phyloP scores from a whole-genome alignment of 1,140 invertebrate genomes.

The Eriocheir sinensis region DNA sequence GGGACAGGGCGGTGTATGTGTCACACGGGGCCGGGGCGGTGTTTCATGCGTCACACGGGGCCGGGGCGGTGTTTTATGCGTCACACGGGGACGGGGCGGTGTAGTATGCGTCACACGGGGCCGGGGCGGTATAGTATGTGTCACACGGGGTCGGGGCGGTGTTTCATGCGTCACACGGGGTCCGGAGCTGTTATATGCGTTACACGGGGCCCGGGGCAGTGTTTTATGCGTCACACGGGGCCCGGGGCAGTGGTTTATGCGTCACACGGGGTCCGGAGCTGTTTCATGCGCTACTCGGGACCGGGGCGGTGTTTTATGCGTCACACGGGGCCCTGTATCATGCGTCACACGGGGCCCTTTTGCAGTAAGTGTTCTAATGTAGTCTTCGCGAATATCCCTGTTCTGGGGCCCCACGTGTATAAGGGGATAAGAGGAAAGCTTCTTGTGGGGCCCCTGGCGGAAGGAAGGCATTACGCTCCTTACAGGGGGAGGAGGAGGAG shows the following conservation, averaged over 20 bases:
- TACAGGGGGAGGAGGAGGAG: background rate
- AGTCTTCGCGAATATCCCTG: background rate
- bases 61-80: background rate
- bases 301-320: background rate
- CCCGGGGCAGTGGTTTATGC: background rate
- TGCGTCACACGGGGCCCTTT: too few relatives aligned
- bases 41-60: background rate
- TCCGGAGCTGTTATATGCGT: background rate
- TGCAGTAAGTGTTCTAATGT: too few relatives aligned
- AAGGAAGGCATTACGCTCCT: background rate
- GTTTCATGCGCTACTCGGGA: too few relatives aligned
- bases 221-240: background rate
- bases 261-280: background rate
- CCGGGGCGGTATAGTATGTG: background rate
- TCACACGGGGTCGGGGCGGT: background rate
- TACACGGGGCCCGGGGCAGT: background rate
- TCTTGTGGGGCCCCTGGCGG: background rate
- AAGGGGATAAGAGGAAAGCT: background rate
- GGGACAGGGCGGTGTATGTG: background rate
- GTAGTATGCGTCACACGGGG: background rate
- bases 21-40: background rate
- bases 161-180: background rate
- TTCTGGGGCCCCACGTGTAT: background rate
- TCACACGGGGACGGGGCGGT: background rate
- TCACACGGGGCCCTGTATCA: background rate